A percentile compares a stretch with the other conserved stretches of the same genome.
Conservation (phyloP, 2,797 vertebrate genomes). For the Lagodon rhomboides region DNA sequence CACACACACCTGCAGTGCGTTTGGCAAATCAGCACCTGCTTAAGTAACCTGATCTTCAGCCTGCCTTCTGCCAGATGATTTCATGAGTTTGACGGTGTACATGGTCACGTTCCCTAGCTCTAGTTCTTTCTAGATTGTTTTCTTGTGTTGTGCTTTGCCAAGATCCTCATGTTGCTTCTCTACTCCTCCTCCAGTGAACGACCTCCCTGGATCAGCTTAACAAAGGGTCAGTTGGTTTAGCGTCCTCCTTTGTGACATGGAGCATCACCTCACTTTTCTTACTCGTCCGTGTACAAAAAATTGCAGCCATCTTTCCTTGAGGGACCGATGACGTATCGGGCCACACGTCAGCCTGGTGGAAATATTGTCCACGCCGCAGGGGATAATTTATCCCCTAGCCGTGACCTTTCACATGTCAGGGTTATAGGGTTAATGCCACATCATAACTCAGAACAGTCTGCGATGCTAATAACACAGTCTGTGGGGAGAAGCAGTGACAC, state of each 20-base stretch:
- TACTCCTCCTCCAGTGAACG: too few species aligned
- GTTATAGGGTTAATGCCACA: constrained; percentile 57
- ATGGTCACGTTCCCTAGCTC: too few species aligned
- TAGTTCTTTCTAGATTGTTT: too few species aligned
- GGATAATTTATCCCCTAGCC: constrained; percentile 33
- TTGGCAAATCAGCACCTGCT: too few species aligned
- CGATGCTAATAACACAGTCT: constrained; percentile 7
- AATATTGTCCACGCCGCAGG: neutral
- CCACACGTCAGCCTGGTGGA: constrained; percentile 1
- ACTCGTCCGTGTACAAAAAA: neutral
- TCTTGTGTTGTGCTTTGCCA: too few species aligned
- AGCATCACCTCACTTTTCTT: neutral
- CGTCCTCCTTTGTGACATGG: neutral
- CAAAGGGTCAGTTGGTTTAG: neutral
- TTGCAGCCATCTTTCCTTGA: neutral
- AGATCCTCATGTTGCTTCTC: too few species aligned
- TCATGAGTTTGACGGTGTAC: too few species aligned
- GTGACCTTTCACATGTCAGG: constrained; percentile 30
- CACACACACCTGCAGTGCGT: too few species aligned
- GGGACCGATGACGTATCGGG: neutral
- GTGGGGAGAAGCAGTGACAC: constrained; percentile 5
- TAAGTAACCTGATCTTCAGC: too few species aligned
- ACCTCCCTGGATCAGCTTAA: too few species aligned
- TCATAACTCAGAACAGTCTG: constrained; percentile 55
- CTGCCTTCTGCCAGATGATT: too few species aligned